These are phyloP conservation scores for Callaeas wilsoni DNA, from an alignment of 2,113 vertebrate genomes.

Conservation along the genomic window DNA sequence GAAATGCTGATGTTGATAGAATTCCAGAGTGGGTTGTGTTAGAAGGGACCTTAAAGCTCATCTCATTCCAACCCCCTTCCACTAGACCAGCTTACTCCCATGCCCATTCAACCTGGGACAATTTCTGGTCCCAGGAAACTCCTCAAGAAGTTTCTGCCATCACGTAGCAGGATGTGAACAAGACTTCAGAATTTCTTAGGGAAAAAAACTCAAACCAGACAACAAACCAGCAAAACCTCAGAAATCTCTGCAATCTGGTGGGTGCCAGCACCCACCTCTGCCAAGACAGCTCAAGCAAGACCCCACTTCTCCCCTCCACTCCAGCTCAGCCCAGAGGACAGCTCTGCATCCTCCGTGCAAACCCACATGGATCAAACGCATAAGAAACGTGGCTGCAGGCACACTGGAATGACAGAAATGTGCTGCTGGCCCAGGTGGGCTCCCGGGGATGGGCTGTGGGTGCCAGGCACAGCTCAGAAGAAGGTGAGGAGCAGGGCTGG, in stretches of 20 bases:
- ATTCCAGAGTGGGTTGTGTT: not conserved
- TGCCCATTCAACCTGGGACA: not conserved
- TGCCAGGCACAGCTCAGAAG: not conserved
- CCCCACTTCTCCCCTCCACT: fast-evolving
- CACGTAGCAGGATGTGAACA: fast-evolving
- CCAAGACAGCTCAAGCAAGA: not conserved
- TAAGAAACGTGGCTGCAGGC: fast-evolving
- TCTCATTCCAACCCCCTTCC: not conserved
- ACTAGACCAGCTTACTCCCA: not conserved
- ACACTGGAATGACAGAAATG: fast-evolving
- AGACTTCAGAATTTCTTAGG: not conserved
- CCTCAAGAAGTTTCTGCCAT: not conserved
- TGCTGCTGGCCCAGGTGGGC: not conserved
- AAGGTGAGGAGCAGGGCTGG: not conserved
- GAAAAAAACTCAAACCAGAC: fast-evolving
- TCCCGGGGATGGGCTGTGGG: not conserved
- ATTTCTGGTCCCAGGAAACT: not conserved
- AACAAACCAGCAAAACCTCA: not conserved
- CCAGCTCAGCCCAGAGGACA: not conserved
- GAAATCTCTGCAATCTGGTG: not conserved
- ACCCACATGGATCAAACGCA: fast-evolving
- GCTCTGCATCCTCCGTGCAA: not conserved
- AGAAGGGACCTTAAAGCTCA: not conserved
- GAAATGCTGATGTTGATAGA: not conserved
- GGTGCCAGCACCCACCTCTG: not conserved